These are phyloP conservation scores for Metridium senile DNA, from an alignment of 92 coral and sea anemone genomes.

Conservation along the genomic window DNA sequence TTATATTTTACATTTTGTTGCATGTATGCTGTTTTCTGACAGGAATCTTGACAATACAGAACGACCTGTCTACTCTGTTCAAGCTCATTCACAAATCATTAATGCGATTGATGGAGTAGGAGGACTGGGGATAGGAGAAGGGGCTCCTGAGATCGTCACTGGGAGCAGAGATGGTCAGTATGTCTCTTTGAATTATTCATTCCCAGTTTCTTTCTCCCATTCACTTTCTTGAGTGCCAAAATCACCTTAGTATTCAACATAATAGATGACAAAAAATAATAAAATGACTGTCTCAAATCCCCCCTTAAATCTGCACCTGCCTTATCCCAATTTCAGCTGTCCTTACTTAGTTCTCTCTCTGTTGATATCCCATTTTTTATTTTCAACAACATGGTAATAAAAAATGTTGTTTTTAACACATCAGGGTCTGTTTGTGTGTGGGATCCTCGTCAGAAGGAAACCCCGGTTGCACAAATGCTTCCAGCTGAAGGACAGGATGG, in stretches of 20 bases:
- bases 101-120: slow-evolving; percentile 97
- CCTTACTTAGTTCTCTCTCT: no score
- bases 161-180: slow-evolving; percentile 96
- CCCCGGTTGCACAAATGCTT: slow-evolving; percentile 94
- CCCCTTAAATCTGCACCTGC: no score
- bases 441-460: slow-evolving; percentile 99
- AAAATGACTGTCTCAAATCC: no score
- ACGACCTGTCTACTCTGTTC: slow-evolving; percentile 92
- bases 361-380: not conserved
- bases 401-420: no score
- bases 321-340: no score
- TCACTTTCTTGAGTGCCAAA: not conserved
- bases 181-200: not conserved
- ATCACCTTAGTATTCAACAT: no score
- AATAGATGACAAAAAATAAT: not conserved
- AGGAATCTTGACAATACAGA: slow-evolving; percentile 99
- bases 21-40: no score
- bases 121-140: slow-evolving; percentile 94
- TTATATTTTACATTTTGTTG: no score
- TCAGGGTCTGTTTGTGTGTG: slow-evolving; percentile 95
- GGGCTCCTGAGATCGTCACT: slow-evolving; percentile 98
- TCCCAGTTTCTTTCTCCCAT: not conserved
- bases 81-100: slow-evolving; percentile 94
- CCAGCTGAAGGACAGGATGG: slow-evolving; percentile 95
- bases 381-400: no score